Base-by-base conservation (phyloP, 2,113 vertebrate species). In the Callocephalon fimbriatum region DNA sequence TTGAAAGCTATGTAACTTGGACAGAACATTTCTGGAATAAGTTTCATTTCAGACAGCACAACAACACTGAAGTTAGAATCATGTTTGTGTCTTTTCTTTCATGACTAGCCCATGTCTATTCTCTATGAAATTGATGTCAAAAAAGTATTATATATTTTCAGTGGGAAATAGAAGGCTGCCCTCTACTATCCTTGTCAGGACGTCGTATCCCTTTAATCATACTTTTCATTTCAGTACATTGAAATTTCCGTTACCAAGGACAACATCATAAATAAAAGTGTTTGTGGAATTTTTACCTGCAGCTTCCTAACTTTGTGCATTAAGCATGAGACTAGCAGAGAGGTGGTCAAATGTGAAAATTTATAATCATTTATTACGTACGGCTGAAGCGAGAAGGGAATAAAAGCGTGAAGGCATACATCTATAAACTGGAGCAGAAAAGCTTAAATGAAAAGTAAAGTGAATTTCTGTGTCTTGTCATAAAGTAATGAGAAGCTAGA, bases 161-260 rank as follows among this genome's bases (percentile, higher is more conserved):
- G 98, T 59, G 97, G 97, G 98, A 98, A 98, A 99, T 98, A 98
- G 98, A 99, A 98, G 98, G 97, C 98, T 98, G 98, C 98, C 98
- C 98, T 98, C 98, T 97, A 96, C 98, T 98, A 98, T 98, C 98
- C 98, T 98, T 99, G 98, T 98, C 98, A 98, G 98, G 98, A 98
- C 97, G 98, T 97, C 95, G 98, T 97, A 97, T 98, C 98, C 98
- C 98, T 98, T 99, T 99, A 99, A 99, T 99, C 99, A 99, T 99
- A 99, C 98, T 99, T 99, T 99, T 99, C 99, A 99, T 99, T 99
- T 99, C 98, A 98, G 98, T 98, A 98, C 99, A 99, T 99, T 99
- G 98, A 99, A 99, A 99, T 99, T 99, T 99, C 98, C 95, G 98
- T 98, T 98, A 97, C 98, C 99, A 99, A 99, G 99, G 99, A 99